phyloP scores from a whole-genome alignment of 92 coral and sea anemone species.

The Epizoanthus ramosus region DNA sequence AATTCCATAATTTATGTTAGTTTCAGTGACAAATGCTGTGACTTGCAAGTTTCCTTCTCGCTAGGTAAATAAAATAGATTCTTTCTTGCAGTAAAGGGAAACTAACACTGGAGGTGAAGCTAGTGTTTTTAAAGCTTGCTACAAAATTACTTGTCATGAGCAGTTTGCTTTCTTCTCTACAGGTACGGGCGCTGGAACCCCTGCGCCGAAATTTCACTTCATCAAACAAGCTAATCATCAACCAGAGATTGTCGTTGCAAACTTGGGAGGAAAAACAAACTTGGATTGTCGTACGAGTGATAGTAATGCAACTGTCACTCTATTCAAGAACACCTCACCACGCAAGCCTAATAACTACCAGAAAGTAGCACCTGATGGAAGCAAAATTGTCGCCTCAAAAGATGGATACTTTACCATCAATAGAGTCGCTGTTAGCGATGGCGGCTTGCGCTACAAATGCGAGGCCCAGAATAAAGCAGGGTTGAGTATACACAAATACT shows the following conservation, averaged over 20 bases:
- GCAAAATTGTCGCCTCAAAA: background rate
- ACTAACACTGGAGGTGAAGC: too few relatives aligned
- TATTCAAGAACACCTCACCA: slow-evolving; percentile 2
- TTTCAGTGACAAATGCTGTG: too few relatives aligned
- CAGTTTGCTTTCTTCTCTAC: background rate
- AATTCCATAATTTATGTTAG: too few relatives aligned
- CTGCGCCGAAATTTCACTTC: background rate
- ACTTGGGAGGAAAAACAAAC: background rate
- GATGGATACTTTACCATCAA: slow-evolving; percentile 10
- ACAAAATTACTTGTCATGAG: too few relatives aligned
- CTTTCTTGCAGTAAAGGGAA: too few relatives aligned
- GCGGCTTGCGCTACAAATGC: slow-evolving; percentile 7
- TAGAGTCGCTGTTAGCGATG: background rate
- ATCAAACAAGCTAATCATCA: background rate
- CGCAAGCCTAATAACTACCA: background rate
- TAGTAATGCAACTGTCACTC: slow-evolving; percentile 5
- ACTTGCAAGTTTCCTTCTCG: too few relatives aligned
- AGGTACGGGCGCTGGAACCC: slow-evolving; percentile 23
- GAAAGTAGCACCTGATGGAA: background rate
- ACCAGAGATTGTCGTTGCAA: background rate
- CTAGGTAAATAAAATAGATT: too few relatives aligned
- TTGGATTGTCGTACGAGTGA: slow-evolving; percentile 21
- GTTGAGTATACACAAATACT: background rate
- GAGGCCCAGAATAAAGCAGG: slow-evolving; percentile 7
- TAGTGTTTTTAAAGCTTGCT: too few relatives aligned